Evolutionary conservation across 2,888 invertebrate species (phyloP), one percentile per base, ranked within the genome.

Genomic region (Branchellion lobata): DNA sequence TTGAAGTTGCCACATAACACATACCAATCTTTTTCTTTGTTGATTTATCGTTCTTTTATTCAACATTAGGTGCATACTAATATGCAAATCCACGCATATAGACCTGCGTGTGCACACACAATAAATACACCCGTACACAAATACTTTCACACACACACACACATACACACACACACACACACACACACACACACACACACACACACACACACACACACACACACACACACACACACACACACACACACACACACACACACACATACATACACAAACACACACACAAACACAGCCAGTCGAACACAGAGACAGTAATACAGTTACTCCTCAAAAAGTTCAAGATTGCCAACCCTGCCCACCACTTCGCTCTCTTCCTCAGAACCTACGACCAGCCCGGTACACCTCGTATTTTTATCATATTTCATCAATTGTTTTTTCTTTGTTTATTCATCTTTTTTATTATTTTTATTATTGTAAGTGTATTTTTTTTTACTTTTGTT

Each of bases 291-390:
- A 89, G 89, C 84, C 86, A 86, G 79, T 88, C 88, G 80, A 89
- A 89, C 27, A 88, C 89, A 40, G 87, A 88, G 83, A 88, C 90
- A 83, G 89, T 90, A 82, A 89, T 90, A 76, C 86, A 87, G 72
- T 86, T 88, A 14, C 85, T 90, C 65, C 85, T 90, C 80, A 88
- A 88, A 82, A 90, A 90, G 85, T 90, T 90, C 86, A 89, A 89
- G 84, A 90, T 90, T 76, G 88, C 89, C 29, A 90, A 90, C 84
- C 89, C 90, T 84, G 90, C 90, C 14, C 86, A 88, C 78, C 90
- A 90, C 84, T 90, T 90, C 86, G 90, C 90, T n/a, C 86, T 90
- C 34, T 90, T 90, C 84, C 90, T 90, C 84, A 88, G 89, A 82
- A 87, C 80, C 5, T 76, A 81, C 29, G 61, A 75, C n/a, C 74